Evolutionary conservation across 2,797 vertebrate species (phyloP).

Genomic region (Lepilemur septentrionalis): DNA sequence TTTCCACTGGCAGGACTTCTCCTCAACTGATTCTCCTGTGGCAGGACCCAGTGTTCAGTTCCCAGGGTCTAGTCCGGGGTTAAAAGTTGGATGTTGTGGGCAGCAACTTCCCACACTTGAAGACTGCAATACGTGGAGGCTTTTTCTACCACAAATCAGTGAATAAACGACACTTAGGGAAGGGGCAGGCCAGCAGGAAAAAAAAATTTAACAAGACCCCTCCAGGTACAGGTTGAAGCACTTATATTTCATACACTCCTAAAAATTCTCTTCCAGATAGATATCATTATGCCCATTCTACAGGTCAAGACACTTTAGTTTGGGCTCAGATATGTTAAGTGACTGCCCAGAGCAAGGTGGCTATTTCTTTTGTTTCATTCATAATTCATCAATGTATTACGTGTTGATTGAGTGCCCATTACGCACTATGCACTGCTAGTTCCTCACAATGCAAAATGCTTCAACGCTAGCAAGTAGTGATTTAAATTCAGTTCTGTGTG

Average conservation of each 20-base stretch:
- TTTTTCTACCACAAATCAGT: background rate
- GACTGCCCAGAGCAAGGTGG: background rate
- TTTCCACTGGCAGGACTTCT: background rate
- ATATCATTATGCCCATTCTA: background rate
- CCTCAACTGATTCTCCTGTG: background rate
- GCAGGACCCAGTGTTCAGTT: background rate
- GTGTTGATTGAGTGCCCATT: background rate
- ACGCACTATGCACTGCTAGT: background rate
- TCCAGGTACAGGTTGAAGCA: background rate
- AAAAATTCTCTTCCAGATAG: background rate
- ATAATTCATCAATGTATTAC: constrained; percentile 46
- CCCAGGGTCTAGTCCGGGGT: background rate
- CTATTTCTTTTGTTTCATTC: constrained; percentile 24
- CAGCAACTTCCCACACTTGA: background rate
- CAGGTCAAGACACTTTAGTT: background rate
- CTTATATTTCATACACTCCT: background rate
- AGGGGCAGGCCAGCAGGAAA: background rate
- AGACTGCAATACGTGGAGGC: background rate
- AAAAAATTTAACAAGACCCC: background rate
- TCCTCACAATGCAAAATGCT: background rate
- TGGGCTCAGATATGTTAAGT: background rate
- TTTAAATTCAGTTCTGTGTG: constrained; percentile 10
- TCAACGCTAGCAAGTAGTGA: background rate
- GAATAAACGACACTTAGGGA: background rate
- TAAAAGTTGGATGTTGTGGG: background rate